A percentile compares a stretch with the other conserved stretches of the same genome.
Evolutionary conservation across 2,888 invertebrate species (phyloP).

Genomic region (Lasioglossum morio): DNA sequence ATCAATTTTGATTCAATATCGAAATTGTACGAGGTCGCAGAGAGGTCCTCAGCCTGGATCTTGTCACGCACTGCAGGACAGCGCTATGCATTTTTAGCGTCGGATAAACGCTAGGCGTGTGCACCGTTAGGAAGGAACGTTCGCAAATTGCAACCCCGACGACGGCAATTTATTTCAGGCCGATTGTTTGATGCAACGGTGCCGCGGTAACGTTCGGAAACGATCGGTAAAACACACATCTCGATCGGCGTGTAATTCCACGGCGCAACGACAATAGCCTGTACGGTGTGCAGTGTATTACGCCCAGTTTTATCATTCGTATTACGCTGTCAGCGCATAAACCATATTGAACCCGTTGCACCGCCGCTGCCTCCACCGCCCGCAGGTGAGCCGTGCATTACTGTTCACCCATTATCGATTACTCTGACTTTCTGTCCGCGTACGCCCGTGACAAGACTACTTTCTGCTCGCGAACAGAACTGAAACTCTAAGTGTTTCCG

Average conservation of each 20-base stretch:
- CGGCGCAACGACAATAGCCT: conserved; percentile 56
- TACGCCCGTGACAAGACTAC: conserved; percentile 8
- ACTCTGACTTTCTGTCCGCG: conserved; percentile 40
- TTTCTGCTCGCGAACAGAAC: neutral
- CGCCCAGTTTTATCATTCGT: conserved; percentile 60
- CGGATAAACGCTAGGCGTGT: conserved; percentile 10
- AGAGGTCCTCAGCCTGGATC: neutral
- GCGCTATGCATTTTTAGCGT: conserved; percentile 21
- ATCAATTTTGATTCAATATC: neutral
- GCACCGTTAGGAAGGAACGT: conserved; percentile 48
- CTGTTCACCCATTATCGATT: conserved; percentile 53
- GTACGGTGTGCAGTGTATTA: conserved; percentile 10
- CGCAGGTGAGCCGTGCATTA: conserved; percentile 44
- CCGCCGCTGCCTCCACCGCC: neutral
- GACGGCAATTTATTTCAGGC: conserved; percentile 60
- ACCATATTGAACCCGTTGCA: conserved; percentile 45
- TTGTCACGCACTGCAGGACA: conserved; percentile 20
- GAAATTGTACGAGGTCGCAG: neutral
- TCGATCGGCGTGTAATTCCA: conserved; percentile 65
- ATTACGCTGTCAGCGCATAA: conserved; percentile 62
- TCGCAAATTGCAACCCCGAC: conserved; percentile 64
- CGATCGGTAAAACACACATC: conserved; percentile 67
- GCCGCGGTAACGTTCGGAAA: conserved; percentile 66
- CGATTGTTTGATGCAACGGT: conserved; percentile 38
- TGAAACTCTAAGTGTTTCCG: conserved; percentile 9